Evolutionary conservation across 2,113 vertebrate genomes (phyloP).

Genomic region (Spea multiplicata): DNA sequence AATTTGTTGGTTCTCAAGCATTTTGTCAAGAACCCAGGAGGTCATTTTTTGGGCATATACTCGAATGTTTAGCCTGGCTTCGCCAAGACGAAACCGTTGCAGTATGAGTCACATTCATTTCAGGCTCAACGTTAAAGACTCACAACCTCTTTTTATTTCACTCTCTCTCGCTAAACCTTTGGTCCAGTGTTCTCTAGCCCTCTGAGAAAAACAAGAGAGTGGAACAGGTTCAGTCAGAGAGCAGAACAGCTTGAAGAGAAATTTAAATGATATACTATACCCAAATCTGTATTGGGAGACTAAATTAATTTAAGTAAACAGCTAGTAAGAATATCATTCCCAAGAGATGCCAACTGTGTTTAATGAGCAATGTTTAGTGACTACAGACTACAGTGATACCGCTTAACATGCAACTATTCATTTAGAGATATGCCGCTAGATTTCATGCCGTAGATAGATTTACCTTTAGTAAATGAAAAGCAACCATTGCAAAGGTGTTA

Average conservation of each 20-base stretch:
- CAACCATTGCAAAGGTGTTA: too few species aligned
- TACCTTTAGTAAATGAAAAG: too few species aligned
- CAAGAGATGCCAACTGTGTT: conserved; percentile 61
- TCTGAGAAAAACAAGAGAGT: conserved; percentile 98
- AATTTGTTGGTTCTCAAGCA: neutral
- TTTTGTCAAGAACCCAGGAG: conserved; percentile 46
- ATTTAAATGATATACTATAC: conserved; percentile 61
- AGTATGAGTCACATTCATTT: conserved; percentile 85
- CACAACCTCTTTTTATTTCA: conserved; percentile 99
- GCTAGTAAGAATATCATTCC: conserved; percentile 23
- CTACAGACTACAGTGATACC: too few species aligned
- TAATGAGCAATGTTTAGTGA: neutral
- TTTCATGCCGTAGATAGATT: too few species aligned
- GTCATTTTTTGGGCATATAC: conserved; percentile 70
- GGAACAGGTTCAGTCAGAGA: conserved; percentile 88
- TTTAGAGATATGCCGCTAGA: too few species aligned
- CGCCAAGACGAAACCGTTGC: conserved; percentile 75
- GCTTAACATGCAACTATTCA: too few species aligned
- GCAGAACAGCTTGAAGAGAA: conserved; percentile 65
- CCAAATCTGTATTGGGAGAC: conserved; percentile 63
- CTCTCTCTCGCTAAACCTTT: conserved; percentile 97
- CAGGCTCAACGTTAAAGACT: conserved; percentile 90
- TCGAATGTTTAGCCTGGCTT: conserved; percentile 96
- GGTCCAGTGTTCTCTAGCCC: conserved; percentile 98
- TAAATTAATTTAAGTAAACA: conserved; percentile 59